Evolutionary conservation across 1,140 invertebrate species (phyloP).

Genomic region (Gonioctena quinquepunctata): DNA sequence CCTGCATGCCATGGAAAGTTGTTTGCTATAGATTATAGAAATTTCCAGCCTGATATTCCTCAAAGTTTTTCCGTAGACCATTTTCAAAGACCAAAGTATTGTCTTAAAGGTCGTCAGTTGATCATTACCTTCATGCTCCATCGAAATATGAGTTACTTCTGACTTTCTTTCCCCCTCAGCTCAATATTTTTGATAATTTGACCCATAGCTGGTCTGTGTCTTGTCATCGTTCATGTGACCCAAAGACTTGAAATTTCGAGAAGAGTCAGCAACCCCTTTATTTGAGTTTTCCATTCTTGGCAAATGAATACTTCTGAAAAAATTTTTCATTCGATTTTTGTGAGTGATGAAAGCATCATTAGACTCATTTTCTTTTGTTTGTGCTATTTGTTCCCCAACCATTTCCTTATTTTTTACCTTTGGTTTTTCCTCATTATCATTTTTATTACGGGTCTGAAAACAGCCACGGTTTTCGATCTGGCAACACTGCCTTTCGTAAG

Average conservation of each 20-base stretch:
- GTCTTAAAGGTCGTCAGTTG: too few relatives aligned
- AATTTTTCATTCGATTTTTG: conserved; percentile 24
- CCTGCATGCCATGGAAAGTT: not conserved
- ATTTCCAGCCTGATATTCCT: too few relatives aligned
- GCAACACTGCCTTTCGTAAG: too few relatives aligned
- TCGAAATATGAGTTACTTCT: too few relatives aligned
- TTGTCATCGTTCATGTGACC: conserved; percentile 21
- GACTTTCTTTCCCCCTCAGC: conserved; percentile 20
- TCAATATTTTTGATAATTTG: conserved; percentile 31
- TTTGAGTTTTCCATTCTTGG: too few relatives aligned
- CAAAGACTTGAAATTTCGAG: conserved; percentile 20
- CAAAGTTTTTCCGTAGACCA: too few relatives aligned
- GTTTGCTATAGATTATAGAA: not conserved
- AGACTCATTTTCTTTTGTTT: not conserved
- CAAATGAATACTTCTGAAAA: conserved; percentile 21
- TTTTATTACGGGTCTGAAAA: too few relatives aligned
- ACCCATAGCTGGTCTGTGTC: conserved; percentile 30
- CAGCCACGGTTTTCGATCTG: too few relatives aligned
- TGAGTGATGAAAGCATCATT: conserved; percentile 8
- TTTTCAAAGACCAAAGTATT: too few relatives aligned
- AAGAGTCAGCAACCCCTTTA: not conserved
- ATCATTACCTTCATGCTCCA: too few relatives aligned
- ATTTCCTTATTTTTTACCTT: not conserved
- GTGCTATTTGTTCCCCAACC: too few relatives aligned
- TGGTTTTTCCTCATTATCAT: too few relatives aligned